Conservation (phyloP, 2,888 invertebrate species). For the Oegoconia quadripuncta region DNA sequence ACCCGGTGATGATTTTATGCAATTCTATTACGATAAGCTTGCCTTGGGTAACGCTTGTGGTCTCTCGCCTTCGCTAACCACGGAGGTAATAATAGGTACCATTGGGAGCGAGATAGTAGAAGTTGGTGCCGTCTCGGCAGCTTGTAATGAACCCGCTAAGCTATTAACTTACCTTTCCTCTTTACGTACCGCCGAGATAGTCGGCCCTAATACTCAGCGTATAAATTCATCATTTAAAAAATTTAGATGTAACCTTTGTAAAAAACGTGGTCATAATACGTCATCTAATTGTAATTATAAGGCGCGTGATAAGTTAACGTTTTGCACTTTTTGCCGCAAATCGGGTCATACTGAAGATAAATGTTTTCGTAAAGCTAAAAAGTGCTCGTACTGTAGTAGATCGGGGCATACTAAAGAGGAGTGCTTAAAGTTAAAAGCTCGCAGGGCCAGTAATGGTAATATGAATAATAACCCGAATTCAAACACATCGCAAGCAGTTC, state of each 20-base stretch:
- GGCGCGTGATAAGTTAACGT: neutral
- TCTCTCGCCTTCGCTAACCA: neutral
- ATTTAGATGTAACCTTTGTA: constrained; percentile 1
- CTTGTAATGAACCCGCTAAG: neutral
- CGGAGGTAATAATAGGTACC: constrained; percentile 5
- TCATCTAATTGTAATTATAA: neutral
- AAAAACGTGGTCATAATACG: constrained; percentile 2
- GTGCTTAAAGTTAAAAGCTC: too few species aligned
- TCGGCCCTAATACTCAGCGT: neutral
- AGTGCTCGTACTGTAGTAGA: too few species aligned
- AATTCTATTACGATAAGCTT: constrained; percentile 4
- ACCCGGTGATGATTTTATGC: too few species aligned
- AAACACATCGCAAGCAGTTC: too few species aligned
- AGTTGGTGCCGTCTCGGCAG: constrained; percentile 5
- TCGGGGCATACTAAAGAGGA: too few species aligned
- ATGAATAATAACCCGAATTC: too few species aligned
- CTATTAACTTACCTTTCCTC: constrained; percentile 2
- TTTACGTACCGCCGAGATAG: neutral
- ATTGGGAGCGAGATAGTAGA: constrained; percentile 1
- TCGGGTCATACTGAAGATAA: neutral
- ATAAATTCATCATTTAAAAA: neutral
- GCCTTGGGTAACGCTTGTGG: constrained; percentile 4
- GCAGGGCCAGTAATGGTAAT: too few species aligned
- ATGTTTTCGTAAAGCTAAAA: too few species aligned
- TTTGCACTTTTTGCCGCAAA: constrained; percentile 1